Evolutionary conservation across 2,888 invertebrate species (phyloP), one percentile per base, ranked within the genome.

Genomic region (Dasypolia templi): DNA sequence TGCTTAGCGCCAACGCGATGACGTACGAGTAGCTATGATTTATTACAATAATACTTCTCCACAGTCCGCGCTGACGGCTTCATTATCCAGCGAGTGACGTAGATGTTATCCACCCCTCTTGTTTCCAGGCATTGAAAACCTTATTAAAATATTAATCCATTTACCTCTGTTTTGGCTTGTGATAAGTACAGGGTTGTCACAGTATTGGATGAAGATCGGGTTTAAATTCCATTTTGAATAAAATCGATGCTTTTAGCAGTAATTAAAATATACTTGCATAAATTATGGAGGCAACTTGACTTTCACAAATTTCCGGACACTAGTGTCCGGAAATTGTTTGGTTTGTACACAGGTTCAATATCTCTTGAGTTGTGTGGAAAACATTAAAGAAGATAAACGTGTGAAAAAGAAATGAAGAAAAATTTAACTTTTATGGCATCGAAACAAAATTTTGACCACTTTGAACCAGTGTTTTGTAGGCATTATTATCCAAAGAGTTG

Each of bases 41-140:
- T 67, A 75, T 75, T 22, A 39, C 75, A 63, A 51, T 65, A 62
- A 69, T 56, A 66, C 32, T 56, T 56, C n/a, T 17, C 42, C 26
- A 9, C 53, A 51, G 53, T n/a, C 12, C 35, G 9, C 59, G 26
- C 66, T 55, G 46, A 70, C 32, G 67, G 70, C 68, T 55, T 66
- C 44, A 70, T 82, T 72, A 69, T 53, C 49, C 59, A 69, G 61
- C 14, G 26, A 56, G 46, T 68, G 56, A 53, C 55, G 29, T 56
- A 55, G 46, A 76, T 55, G 39, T 61, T 67, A 80, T 61, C 71
- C 59, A 76, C n/a, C 55, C 56, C 12, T 39, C 58, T 74, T 58
- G 58, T 58, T 58, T 59, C 12, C 61, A 58, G 11, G 55, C 17
- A 22, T 62, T 63, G 49, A 64, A 63, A 55, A 64, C 55, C 44